Evolutionary conservation across 2,113 vertebrate species (phyloP), one percentile per base, ranked within the genome.

Genomic region (Pelodiscus sinensis): DNA sequence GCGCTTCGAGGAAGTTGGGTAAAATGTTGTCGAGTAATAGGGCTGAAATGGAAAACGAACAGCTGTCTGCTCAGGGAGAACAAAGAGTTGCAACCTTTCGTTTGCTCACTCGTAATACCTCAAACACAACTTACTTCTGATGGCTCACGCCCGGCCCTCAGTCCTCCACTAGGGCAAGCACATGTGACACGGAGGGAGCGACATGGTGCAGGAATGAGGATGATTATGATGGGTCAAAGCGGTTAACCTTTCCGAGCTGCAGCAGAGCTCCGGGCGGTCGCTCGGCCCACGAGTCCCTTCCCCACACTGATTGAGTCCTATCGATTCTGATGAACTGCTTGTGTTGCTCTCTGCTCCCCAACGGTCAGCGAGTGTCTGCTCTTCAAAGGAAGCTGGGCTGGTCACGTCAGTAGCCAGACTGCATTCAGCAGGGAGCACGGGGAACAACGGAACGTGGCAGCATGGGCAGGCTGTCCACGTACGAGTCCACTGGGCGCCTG

Each of bases 51-150:
- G 81, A 79, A 89, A 84, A 38, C 4, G 1, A 9, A 55, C 82
- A 16, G 0, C 4, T 0, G 12, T 0, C 0, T 4, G 25, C 56
- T 62, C 84, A 68, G 52, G 31, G 19, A 6, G 24, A 35, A 35
- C 9, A 51, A 31, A 51, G 22, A 44, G 58, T 12, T 27, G 19
- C 5, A 82, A 52, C 50, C 51, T 79, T 78, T 16, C 18, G 54
- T 54, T 22, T 19, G 6, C n/a, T 86, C 57, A 68, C 80, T 52
- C 35, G 8, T 15, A 79, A 60, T 15, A 79, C 56, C 75, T 55
- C 54, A 58, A 82, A 51, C 73, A 80, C 6, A 60, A 79, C 19
- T 22, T 84, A 35, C 52, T 94, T 82, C 62, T 87, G 44, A 82
- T 89, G 90, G 71, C 88, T 51, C 55, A 88, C 9, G 4, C 21